Conservation (phyloP, 2,113 vertebrate species). For the Lutjanus erythropterus region DNA sequence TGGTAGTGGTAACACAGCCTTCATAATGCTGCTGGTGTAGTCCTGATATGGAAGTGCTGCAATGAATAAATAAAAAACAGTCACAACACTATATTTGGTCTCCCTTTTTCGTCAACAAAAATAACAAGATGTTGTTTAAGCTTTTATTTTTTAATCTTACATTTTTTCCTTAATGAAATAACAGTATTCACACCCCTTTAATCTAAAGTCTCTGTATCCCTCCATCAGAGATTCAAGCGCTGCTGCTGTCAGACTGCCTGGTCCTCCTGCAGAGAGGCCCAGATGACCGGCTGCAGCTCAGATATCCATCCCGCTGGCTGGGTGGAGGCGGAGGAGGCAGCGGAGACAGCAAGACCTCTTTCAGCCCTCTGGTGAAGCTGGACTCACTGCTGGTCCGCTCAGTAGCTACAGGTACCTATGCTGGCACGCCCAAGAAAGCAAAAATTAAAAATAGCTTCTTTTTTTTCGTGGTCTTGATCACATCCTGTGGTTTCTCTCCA, state of each 20-base stretch:
- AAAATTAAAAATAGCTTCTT: background rate
- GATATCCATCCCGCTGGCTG: constrained; percentile 85
- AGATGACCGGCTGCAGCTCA: constrained; percentile 91
- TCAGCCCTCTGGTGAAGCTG: constrained; percentile 92
- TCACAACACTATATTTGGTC: no score
- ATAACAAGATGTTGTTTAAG: no score
- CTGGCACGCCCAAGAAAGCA: accelerated
- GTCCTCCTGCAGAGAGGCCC: constrained; percentile 90
- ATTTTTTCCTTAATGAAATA: no score
- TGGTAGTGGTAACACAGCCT: no score
- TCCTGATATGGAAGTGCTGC: no score
- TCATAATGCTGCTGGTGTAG: no score
- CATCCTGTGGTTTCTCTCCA: constrained; percentile 53
- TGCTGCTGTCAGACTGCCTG: constrained; percentile 93
- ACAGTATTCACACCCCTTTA: accelerated
- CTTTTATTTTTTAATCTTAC: no score
- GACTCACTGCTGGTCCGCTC: constrained; percentile 90
- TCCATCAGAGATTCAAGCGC: constrained; percentile 89
- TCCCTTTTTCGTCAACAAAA: no score
- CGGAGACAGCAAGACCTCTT: constrained; percentile 89
- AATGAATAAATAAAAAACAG: no score
- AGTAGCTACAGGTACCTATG: constrained; percentile 88
- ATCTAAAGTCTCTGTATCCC: background rate
- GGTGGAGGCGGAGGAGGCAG: constrained; percentile 82
- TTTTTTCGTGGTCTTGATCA: background rate